Percentiles rank a stretch among this genome's conserved stretches.
Conservation (phyloP, 2,113 vertebrate genomes). For the Cardinalis cardinalis region DNA sequence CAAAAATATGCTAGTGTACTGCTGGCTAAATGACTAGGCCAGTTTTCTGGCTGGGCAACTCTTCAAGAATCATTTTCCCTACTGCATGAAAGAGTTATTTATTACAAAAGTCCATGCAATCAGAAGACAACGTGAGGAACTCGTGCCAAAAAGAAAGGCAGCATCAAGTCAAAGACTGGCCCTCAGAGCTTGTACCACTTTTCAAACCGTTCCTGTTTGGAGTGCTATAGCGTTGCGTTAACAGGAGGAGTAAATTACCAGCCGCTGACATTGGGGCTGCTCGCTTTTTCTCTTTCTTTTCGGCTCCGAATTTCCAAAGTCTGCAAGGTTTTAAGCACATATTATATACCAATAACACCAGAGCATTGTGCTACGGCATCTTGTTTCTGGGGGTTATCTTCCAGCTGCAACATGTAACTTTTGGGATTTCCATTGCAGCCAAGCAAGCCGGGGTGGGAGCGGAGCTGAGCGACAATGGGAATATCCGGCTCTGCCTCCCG, state of each 20-base stretch:
- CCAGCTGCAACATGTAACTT: not conserved
- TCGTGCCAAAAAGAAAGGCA: not conserved
- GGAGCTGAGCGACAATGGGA: not conserved
- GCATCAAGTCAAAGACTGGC: not conserved
- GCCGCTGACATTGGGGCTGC: not conserved
- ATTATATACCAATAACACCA: not conserved
- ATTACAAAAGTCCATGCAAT: not conserved
- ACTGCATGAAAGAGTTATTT: not conserved
- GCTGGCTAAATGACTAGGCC: not conserved
- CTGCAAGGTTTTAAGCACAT: not conserved
- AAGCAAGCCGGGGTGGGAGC: not conserved
- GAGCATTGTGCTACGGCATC: not conserved
- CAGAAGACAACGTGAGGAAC: not conserved
- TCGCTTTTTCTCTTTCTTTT: not conserved
- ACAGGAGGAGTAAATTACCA: not conserved
- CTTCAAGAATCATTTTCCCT: not conserved
- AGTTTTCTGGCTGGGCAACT: not conserved
- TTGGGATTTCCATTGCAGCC: not conserved
- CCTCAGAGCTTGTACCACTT: not conserved
- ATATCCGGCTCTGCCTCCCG: constrained; percentile 15
- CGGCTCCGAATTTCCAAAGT: not conserved
- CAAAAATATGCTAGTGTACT: not conserved
- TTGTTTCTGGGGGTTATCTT: not conserved
- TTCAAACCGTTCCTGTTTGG: not conserved
- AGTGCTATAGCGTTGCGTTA: not conserved